These are phyloP conservation scores for Pungitius pungitius DNA, from an alignment of 2,113 vertebrate species.

Conservation along the genomic window DNA sequence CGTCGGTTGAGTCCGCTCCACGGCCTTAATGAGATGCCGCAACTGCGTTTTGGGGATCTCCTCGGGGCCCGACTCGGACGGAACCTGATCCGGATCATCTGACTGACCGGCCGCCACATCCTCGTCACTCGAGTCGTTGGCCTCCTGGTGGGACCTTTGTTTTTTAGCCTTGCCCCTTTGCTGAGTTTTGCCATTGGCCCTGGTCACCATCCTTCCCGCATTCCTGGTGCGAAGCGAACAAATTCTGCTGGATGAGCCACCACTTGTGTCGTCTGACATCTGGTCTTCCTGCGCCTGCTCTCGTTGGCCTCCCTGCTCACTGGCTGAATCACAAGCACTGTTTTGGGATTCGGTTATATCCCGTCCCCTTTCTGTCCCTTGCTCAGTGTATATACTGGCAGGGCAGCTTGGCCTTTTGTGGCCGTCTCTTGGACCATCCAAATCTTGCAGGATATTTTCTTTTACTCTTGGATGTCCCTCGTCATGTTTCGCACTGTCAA, in stretches of 20 bases:
- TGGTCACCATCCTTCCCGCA: constrained; percentile 6
- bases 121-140: constrained; percentile 28
- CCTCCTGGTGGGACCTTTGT: constrained; percentile 13
- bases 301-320: constrained; percentile 22
- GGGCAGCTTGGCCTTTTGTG: constrained; percentile 5
- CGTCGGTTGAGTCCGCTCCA: constrained; percentile 40
- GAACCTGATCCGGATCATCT: constrained; percentile 16
- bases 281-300: constrained; percentile 20
- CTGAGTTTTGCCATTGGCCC: neutral
- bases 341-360: constrained; percentile 23
- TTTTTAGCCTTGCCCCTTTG: neutral
- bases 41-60: neutral
- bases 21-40: constrained; percentile 4
- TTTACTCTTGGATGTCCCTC: constrained; percentile 44
- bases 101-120: constrained; percentile 9
- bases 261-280: constrained; percentile 12
- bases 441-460: constrained; percentile 39
- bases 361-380: constrained; percentile 10
- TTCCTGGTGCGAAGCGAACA: constrained; percentile 6
- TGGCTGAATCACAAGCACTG: constrained; percentile 3
- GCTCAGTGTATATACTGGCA: constrained; percentile 26
- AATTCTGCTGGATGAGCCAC: constrained; percentile 34
- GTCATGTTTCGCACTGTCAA: constrained; percentile 57
- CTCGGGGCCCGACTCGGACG: constrained; percentile 2
- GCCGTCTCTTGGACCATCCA: constrained; percentile 34